Evolutionary conservation across 92 coral and sea anemone species (phyloP), one percentile per base, ranked within the genome.

Genomic region (Galaxea fascicularis): DNA sequence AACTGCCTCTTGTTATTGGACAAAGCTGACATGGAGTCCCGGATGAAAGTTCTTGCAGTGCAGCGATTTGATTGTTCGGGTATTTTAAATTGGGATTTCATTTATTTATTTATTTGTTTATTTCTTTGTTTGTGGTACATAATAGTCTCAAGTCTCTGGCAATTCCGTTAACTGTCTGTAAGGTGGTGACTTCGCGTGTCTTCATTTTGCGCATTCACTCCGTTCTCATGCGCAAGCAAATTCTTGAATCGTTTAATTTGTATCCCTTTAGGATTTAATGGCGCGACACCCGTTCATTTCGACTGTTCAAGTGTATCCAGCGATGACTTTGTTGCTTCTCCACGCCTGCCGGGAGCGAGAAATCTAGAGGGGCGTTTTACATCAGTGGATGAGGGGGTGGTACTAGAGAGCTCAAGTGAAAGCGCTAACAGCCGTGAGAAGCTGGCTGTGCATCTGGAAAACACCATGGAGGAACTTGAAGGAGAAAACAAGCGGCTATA

Each of bases 21-120:
- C 90, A 96, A 96, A 64, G 99, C 99, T 0, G 91, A 89, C 54
- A 92, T 94, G 96, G 99, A 96, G 72, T 90, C 87, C 87, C 90
- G 90, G 76, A 78, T 94, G 18, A 92, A 91, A 78, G 82, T 89
- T 10, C 81, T 93, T 11, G 72, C 85, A 53, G 89, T 79, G 80
- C 86, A 83, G 63, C 49, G 82, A 56, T 68, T 80, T 51, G 95
- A 93, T 25, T 82, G 20, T 65, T 65, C 87, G 77, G 92, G 96
- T 93, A 51, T 76, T 10, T 22, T 8, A 5, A 4, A 5, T 60
- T 21, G 24, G 0, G 5, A 60, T 21, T 20, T 1, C 41, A 35
- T 35, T 35, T 35, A 6, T 35, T 35, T 35, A 35, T 35, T 35
- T 35, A 35, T 35, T 2, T 35, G n/a, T 35, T 6, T 2, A 35